Conservation (phyloP, 1,140 invertebrate genomes). For the Trichoplusia ni region DNA sequence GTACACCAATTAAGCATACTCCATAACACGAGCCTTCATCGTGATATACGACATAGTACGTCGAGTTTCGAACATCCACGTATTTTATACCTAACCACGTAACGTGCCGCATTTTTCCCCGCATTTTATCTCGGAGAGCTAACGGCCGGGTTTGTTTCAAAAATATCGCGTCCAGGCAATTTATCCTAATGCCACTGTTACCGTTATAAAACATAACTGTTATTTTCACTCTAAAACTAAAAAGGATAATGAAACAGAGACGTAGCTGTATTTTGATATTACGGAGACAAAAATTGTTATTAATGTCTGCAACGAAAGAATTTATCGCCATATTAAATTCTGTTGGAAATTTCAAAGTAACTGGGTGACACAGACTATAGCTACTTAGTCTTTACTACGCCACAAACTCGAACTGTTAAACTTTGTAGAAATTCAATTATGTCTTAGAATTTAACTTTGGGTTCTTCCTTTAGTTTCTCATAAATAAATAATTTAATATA, state of each 20-base stretch:
- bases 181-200: not conserved
- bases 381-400: slow-evolving; percentile 7
- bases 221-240: slow-evolving; percentile 9
- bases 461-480: slow-evolving; percentile 13
- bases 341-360: not conserved
- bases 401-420: slow-evolving; percentile 13
- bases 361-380: slow-evolving; percentile 2
- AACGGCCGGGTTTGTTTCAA: too few relatives aligned
- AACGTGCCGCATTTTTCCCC: not conserved
- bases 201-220: not conserved
- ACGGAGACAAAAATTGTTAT: slow-evolving; percentile 22
- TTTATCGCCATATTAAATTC: slow-evolving; percentile 13
- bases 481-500: slow-evolving; percentile 26
- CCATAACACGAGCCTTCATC: too few relatives aligned
- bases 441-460: slow-evolving; percentile 18
- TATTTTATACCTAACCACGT: too few relatives aligned
- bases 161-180: not conserved
- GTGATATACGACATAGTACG: too few relatives aligned
- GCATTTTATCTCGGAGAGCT: not conserved
- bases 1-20: too few relatives aligned
- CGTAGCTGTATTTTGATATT: slow-evolving; percentile 15
- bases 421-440: slow-evolving; percentile 28
- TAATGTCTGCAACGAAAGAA: not conserved
- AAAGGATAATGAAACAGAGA: not conserved
- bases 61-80: too few relatives aligned